phyloP scores from a whole-genome alignment of 2,888 invertebrate species.

The Thelaira solivaga region DNA sequence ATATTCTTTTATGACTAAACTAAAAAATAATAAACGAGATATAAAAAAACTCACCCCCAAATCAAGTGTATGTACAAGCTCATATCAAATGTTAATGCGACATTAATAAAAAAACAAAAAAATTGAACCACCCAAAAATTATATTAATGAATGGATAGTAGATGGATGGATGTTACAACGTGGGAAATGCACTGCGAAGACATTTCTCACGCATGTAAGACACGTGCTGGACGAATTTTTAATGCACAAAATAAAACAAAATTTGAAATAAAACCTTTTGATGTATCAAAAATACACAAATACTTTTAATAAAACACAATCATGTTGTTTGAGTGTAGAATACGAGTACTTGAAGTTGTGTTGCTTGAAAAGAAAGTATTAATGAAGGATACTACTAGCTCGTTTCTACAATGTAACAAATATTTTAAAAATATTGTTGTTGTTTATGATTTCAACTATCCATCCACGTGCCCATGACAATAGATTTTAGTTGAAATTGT shows the following conservation, averaged over 20 bases:
- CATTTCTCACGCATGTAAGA: conserved; percentile 76
- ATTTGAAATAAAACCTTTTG: conserved; percentile 59
- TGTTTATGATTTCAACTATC: conserved; percentile 58
- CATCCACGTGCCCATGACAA: conserved; percentile 62
- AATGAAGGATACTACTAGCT: conserved; percentile 24
- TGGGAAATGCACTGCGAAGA: conserved; percentile 73
- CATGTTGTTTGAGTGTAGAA: conserved; percentile 17
- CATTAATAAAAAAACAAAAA: conserved; percentile 44
- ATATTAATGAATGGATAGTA: conserved; percentile 9
- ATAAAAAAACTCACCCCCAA: conserved; percentile 52
- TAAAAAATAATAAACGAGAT: conserved; percentile 29
- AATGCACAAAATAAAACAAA: conserved; percentile 49
- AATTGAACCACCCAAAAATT: conserved; percentile 48
- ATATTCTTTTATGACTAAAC: conserved; percentile 40
- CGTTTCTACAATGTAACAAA: conserved; percentile 31
- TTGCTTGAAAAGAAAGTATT: conserved; percentile 31
- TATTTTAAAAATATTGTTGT: conserved; percentile 45
- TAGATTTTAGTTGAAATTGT: conserved; percentile 57
- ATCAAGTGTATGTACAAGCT: neutral
- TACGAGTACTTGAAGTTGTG: conserved; percentile 52
- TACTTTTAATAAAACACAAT: conserved; percentile 18
- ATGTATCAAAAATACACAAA: conserved; percentile 51
- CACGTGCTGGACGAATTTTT: conserved; percentile 72
- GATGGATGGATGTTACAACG: conserved; percentile 52
- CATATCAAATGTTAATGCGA: conserved; percentile 56